Conservation (phyloP, 1,140 invertebrate genomes). For the Hypsibius dujardini region DNA sequence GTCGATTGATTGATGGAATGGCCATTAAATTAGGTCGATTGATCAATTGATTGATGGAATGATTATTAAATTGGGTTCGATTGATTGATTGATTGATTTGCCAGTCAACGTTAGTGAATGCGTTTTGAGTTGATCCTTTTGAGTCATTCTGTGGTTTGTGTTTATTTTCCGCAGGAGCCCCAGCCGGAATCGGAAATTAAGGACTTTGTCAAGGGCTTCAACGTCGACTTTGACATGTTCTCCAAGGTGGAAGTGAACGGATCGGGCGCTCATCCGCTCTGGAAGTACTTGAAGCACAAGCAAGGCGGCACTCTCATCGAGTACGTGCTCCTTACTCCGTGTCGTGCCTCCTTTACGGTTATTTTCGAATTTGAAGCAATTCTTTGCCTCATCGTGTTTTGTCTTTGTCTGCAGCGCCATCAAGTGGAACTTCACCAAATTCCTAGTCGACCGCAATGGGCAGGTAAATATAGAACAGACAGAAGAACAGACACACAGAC, state of each 20-base stretch:
- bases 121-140: not conserved
- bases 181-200: constrained; percentile 51
- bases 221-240: constrained; percentile 59
- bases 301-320: constrained; percentile 35
- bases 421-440: constrained; percentile 21
- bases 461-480: not conserved
- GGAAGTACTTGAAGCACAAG: constrained; percentile 64
- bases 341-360: no score
- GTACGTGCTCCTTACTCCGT: no score
- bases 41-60: no score
- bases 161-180: constrained; percentile 40
- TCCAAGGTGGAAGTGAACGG: constrained; percentile 73
- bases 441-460: constrained; percentile 20
- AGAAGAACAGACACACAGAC: no score
- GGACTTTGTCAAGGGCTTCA: constrained; percentile 43
- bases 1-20: no score
- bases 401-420: not conserved
- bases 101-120: not conserved
- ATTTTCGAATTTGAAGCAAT: no score
- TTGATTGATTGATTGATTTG: no score
- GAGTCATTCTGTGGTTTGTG: constrained; percentile 14
- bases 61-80: no score
- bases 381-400: no score
- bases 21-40: no score
- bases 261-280: constrained; percentile 62